phyloP scores from a whole-genome alignment of 1,140 invertebrate genomes.

The Globodera rostochiensis region DNA sequence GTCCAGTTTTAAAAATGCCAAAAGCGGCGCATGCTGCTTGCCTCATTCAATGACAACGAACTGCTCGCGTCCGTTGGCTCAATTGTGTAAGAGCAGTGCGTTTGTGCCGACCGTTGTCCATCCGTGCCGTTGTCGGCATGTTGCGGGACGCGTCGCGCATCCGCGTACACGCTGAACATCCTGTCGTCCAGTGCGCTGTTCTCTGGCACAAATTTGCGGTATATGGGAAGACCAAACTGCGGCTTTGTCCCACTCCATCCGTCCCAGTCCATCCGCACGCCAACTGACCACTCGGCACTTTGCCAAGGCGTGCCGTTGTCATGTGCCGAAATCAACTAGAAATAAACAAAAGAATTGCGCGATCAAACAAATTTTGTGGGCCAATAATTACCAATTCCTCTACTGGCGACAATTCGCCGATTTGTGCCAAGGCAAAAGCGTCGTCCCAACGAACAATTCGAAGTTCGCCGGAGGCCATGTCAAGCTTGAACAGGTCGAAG shows the following conservation, averaged over 20 bases:
- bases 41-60: slow-evolving; percentile 5
- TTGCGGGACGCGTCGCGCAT: not conserved
- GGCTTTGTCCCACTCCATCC: slow-evolving; percentile 40
- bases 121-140: no score
- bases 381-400: not conserved
- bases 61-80: not conserved
- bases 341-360: not conserved
- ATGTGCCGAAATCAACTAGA: slow-evolving; percentile 11
- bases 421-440: slow-evolving; percentile 29
- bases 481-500: slow-evolving; percentile 27
- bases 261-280: slow-evolving; percentile 25
- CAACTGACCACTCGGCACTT: slow-evolving; percentile 31
- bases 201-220: slow-evolving; percentile 42
- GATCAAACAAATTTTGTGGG: not conserved
- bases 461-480: slow-evolving; percentile 36
- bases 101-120: not conserved
- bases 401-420: not conserved
- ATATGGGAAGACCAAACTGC: slow-evolving; percentile 39
- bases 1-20: not conserved
- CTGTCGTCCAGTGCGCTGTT: slow-evolving; percentile 1
- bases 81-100: slow-evolving; percentile 33
- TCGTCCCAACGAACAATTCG: slow-evolving; percentile 49
- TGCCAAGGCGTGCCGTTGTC: slow-evolving; percentile 30
- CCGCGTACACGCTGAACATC: slow-evolving; percentile 36
- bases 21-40: slow-evolving; percentile 25